Conservation (phyloP, 2,113 vertebrate species). For the Apteryx owenii region DNA sequence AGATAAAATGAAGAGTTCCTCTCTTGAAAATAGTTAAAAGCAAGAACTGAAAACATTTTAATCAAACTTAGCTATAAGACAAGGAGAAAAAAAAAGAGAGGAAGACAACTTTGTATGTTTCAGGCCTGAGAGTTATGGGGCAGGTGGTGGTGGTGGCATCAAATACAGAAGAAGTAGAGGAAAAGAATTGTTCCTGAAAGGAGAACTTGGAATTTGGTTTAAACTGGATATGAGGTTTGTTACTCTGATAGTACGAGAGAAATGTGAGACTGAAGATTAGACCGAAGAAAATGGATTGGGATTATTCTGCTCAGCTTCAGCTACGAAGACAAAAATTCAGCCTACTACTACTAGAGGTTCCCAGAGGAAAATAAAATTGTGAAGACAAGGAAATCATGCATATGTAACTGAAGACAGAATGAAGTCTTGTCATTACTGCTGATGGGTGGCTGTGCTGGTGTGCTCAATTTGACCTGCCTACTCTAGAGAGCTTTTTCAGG, state of each 20-base stretch:
- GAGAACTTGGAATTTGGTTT: conserved; percentile 30
- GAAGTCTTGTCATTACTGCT: neutral
- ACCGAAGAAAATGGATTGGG: neutral
- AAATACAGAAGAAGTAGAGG: neutral
- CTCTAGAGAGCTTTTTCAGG: neutral
- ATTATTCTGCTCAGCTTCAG: conserved; percentile 39
- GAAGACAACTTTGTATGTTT: neutral
- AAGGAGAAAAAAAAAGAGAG: neutral
- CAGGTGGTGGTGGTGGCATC: neutral
- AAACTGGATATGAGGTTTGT: neutral
- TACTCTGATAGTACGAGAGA: neutral
- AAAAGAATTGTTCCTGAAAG: conserved; percentile 45
- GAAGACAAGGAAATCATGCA: neutral
- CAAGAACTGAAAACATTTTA: neutral
- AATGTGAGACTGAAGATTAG: neutral
- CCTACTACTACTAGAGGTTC: neutral
- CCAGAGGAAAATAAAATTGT: neutral
- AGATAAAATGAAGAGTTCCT: neutral
- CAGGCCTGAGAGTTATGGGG: neutral
- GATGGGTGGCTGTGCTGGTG: neutral
- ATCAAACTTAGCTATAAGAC: neutral
- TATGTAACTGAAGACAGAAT: neutral
- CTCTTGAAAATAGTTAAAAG: neutral
- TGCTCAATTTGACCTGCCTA: neutral
- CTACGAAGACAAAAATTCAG: conserved; percentile 2